Percentiles rank a stretch among this genome's conserved stretches.
Evolutionary conservation across 23 tunicate species (phyloP).

Genomic region (Ciona savignyi): DNA sequence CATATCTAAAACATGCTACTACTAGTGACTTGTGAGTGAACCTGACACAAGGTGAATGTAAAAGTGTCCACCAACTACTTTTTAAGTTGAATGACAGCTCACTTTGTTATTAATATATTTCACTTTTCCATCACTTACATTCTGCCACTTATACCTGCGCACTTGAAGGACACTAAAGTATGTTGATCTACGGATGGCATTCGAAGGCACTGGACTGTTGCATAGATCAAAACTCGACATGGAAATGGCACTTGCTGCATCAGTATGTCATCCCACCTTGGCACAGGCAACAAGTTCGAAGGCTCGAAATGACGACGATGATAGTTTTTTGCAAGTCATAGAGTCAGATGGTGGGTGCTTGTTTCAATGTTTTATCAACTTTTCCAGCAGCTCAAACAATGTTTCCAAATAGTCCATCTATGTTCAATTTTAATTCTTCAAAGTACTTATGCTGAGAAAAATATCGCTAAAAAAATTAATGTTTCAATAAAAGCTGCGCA

Average conservation of each 20-base stretch:
- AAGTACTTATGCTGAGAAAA: too few relatives aligned
- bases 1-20: neutral
- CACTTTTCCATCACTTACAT: too few relatives aligned
- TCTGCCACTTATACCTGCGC: neutral
- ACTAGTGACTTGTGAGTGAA: too few relatives aligned
- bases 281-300: neutral
- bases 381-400: neutral
- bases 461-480: too few relatives aligned
- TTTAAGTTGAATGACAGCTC: too few relatives aligned
- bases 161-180: slow-evolving; percentile 33
- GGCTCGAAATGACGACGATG: slow-evolving; percentile 10
- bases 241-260: slow-evolving; percentile 53
- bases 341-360: slow-evolving; percentile 25
- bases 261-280: slow-evolving; percentile 12
- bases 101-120: too few relatives aligned
- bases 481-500: too few relatives aligned
- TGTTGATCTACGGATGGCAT: slow-evolving; percentile 69
- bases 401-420: neutral
- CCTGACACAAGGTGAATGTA: too few relatives aligned
- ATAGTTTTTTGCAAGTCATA: slow-evolving; percentile 6
- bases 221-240: slow-evolving; percentile 29
- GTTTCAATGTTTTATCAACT: neutral
- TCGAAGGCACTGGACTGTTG: slow-evolving; percentile 10
- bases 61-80: too few relatives aligned
- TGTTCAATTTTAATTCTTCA: too few relatives aligned